Percentiles rank a stretch among this genome's conserved stretches.
Evolutionary conservation across 2,888 invertebrate genomes (phyloP).

Genomic region (Sminthurinus aureus): DNA sequence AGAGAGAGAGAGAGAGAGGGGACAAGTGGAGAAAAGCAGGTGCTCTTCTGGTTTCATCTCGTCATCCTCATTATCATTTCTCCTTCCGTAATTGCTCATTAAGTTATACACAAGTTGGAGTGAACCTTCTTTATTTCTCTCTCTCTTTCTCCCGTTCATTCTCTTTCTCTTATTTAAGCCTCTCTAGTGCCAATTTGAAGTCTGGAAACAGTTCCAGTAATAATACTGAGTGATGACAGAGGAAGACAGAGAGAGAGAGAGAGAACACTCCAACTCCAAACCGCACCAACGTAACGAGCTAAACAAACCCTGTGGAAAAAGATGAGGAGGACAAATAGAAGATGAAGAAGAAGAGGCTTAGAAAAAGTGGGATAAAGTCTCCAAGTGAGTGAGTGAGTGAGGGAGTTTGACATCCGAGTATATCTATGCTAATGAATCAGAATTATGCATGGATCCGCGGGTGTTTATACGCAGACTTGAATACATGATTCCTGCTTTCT

Average conservation of each 20-base stretch:
- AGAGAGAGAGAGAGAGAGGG: slow-evolving; percentile 1
- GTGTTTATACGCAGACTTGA: background rate
- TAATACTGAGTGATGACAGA: background rate
- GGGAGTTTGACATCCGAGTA: background rate
- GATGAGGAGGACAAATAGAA: background rate
- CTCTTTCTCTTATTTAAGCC: too few relatives aligned
- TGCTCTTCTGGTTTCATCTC: slow-evolving; percentile 17
- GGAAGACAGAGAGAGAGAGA: too few relatives aligned
- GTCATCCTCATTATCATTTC: slow-evolving; percentile 28
- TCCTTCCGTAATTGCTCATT: slow-evolving; percentile 28
- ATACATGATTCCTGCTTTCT: too few relatives aligned
- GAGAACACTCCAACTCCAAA: background rate
- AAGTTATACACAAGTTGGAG: slow-evolving; percentile 23
- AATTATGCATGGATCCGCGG: background rate
- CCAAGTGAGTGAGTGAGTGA: background rate
- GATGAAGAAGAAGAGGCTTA: background rate
- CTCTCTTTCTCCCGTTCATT: background rate
- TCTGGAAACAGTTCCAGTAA: slow-evolving; percentile 32
- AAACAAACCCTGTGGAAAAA: background rate
- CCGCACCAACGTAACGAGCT: background rate
- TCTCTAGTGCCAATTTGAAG: slow-evolving; percentile 19
- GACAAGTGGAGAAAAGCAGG: slow-evolving; percentile 1
- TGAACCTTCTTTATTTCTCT: too few relatives aligned
- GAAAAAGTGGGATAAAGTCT: background rate
- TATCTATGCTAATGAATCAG: background rate